Base-by-base conservation (phyloP, 2,797 vertebrate genomes). In the Numenius phaeopus region DNA sequence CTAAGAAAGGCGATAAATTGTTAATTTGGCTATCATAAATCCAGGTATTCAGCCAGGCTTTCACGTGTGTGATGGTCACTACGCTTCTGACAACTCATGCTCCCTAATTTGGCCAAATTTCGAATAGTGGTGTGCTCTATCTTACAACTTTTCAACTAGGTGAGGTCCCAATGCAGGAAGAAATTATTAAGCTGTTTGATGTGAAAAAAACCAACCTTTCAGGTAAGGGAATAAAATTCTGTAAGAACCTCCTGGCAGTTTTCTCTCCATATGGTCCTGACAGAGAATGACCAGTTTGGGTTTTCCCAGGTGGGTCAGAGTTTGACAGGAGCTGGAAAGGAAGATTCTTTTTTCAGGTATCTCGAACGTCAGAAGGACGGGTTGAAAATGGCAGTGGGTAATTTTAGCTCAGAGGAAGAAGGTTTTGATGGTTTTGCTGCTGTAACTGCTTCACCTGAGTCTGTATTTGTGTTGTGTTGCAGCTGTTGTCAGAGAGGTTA, bases 11-110 rank as follows among this genome's bases (percentile, higher is more conserved):
- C 34, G 52, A 22, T 13, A 7, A 2, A 29, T 50, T 34, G 32
- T 79, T 94, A 72, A 64, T 57, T 3, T 16, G 29, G 13, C 77
- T 90, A 7, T 71, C 70, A 10, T 54, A 93, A 96, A 91, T 87
- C 71, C 87, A 91, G 57, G 82, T 90, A 26, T 90, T 90, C 71
- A 75, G 21, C 84, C 37, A 61, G 76, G 66, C 54, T 89, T 87
- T 49, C 67, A 32, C 65, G 54, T 67, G 27, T 49, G 47, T 67
- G 71, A 37, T 78, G 52, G 30, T 66, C 83, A 42, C 55, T 55
- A 11, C 2, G 22, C 19, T 47, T 87, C 37, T 69, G 50, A 29
- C 12, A 52, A 52, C 46, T 71, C 1, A 0, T 40, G 46, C 29
- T 66, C 71, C 76, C 23, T 37, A 52, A 15, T 50, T 3, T 64